Evolutionary conservation across 2,888 invertebrate species (phyloP).

Genomic region (Gastracanthus pulcherrimus): DNA sequence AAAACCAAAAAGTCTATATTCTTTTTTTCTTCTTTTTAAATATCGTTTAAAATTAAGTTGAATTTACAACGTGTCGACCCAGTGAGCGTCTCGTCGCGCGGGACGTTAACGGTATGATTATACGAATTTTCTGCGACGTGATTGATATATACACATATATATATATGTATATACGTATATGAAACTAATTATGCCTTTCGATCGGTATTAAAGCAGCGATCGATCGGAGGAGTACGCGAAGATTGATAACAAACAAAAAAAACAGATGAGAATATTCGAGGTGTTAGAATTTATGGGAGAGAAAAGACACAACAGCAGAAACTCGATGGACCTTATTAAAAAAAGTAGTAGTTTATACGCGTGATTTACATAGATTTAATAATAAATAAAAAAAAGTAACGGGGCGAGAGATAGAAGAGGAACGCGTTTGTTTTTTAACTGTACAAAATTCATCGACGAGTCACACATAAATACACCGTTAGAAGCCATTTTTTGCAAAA

Average conservation of each 20-base stretch:
- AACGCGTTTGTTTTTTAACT: slow-evolving; percentile 44
- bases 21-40: slow-evolving; percentile 20
- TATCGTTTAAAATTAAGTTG: slow-evolving; percentile 35
- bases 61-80: slow-evolving; percentile 38
- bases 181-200: slow-evolving; percentile 34
- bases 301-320: slow-evolving; percentile 49
- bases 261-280: slow-evolving; percentile 23
- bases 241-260: slow-evolving; percentile 27
- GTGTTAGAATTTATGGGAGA: slow-evolving; percentile 50
- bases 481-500: not conserved
- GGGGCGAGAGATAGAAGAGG: slow-evolving; percentile 14
- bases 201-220: not conserved
- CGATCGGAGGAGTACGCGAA: slow-evolving; percentile 20
- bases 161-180: too few relatives aligned
- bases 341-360: slow-evolving; percentile 44
- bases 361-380: slow-evolving; percentile 53
- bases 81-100: slow-evolving; percentile 23
- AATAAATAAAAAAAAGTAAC: not conserved
- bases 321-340: slow-evolving; percentile 45
- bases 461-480: not conserved
- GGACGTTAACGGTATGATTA: slow-evolving; percentile 31
- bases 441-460: slow-evolving; percentile 39
- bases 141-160: slow-evolving; percentile 14
- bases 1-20: slow-evolving; percentile 29
- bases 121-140: slow-evolving; percentile 40